These are phyloP conservation scores for Calephelis perditalis DNA, from an alignment of 2,888 invertebrate genomes.

Conservation along the genomic window DNA sequence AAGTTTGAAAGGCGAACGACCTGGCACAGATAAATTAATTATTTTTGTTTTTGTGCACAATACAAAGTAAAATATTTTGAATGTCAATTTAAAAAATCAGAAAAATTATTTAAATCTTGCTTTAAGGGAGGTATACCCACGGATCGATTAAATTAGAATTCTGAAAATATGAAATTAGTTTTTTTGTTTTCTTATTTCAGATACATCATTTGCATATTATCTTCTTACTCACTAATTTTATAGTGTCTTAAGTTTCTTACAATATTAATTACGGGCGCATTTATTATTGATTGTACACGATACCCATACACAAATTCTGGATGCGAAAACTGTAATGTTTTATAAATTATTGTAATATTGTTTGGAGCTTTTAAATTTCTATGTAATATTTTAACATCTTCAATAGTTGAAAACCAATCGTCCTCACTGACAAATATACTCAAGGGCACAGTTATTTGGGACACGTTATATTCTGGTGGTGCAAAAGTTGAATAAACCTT, in stretches of 20 bases:
- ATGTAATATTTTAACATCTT: conserved; percentile 44
- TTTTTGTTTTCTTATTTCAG: no score
- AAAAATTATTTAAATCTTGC: no score
- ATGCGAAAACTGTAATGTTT: conserved; percentile 54
- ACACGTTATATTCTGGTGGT: conserved; percentile 52
- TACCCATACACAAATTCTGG: conserved; percentile 60
- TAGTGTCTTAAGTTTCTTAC: conserved; percentile 37
- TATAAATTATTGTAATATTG: conserved; percentile 41
- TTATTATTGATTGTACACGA: conserved; percentile 48
- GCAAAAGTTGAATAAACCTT: conserved; percentile 38
- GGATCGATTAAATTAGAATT: no score
- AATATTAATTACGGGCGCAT: conserved; percentile 38
- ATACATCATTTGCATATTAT: not conserved
- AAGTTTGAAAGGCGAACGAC: no score
- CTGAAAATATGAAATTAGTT: no score
- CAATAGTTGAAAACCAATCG: conserved; percentile 54
- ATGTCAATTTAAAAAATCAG: no score
- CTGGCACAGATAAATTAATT: no score
- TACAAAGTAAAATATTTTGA: no score
- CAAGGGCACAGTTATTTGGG: conserved; percentile 46
- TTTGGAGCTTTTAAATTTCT: conserved; percentile 45
- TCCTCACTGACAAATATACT: conserved; percentile 51
- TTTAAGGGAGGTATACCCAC: no score
- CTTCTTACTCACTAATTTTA: conserved; percentile 15
- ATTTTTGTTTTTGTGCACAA: no score